Evolutionary conservation across 2,888 invertebrate species (phyloP).

Genomic region (Apocheima hispidaria): DNA sequence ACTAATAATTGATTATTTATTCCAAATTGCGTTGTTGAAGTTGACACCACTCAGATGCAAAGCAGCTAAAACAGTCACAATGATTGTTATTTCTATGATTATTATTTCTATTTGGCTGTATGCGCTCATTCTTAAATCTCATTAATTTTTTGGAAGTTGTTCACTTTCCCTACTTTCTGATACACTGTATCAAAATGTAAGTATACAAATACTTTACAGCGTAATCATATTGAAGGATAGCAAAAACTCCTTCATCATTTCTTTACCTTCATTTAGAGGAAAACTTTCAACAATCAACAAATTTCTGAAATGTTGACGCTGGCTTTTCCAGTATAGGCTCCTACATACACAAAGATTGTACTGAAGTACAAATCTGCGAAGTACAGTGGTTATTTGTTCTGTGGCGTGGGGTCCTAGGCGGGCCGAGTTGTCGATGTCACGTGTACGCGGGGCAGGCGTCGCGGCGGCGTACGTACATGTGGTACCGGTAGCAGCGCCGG

Average conservation of each 20-base stretch:
- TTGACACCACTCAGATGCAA: background rate
- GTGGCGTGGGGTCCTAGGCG: constrained; percentile 12
- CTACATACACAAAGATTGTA: constrained; percentile 2
- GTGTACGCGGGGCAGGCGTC: constrained; percentile 79
- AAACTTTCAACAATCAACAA: background rate
- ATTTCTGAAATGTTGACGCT: constrained; percentile 4
- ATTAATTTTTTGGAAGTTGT: constrained; percentile 3
- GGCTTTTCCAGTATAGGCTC: constrained; percentile 39
- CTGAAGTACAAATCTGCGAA: background rate
- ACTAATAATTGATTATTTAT: no score
- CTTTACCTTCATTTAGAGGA: background rate
- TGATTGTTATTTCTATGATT: background rate
- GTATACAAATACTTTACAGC: background rate
- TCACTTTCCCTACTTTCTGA: background rate
- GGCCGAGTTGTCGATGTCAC: constrained; percentile 65
- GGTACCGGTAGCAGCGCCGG: constrained; percentile 94
- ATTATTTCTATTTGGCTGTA: constrained; percentile 24
- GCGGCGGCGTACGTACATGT: constrained; percentile 94
- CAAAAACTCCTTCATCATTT: background rate
- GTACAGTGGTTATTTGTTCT: no score
- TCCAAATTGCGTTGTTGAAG: no score
- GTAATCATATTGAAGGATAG: background rate
- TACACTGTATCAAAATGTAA: background rate
- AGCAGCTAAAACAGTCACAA: constrained; percentile 6
- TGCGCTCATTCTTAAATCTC: background rate